Evolutionary conservation across 2,113 vertebrate genomes (phyloP), one percentile per base, ranked within the genome.

Genomic region (Solea solea): DNA sequence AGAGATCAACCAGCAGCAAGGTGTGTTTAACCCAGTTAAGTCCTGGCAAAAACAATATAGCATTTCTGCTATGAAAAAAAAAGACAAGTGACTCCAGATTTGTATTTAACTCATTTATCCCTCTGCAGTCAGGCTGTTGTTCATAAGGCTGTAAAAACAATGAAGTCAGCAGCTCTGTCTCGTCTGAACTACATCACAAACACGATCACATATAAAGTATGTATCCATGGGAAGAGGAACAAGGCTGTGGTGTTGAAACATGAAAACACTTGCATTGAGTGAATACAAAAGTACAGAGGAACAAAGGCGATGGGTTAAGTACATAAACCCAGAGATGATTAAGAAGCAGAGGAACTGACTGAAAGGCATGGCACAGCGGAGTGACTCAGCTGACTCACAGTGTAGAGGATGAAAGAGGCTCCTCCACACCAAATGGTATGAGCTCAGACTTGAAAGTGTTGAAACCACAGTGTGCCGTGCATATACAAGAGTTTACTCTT

Each of bases 351-450:
- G 72, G 72, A 77, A 70, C 45, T 34, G 72, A 67, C 50, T 76
- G 76, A 69, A 62, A 78, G 65, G 64, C 60, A 64, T 48, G 69
- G 67, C 67, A 69, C 59, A 65, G 53, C 52, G 59, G 64, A 65
- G 72, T 82, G 89, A 86, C 78, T 75, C 74, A 80, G 55, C 68
- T 67, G 86, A 88, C 81, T 87, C 85, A 83, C 45, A 9, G 2
- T 57, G 62, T 50, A 75, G 67, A 74, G 74, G 74, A 81, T 72
- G 67, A 86, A 51, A 83, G 53, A 74, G 63, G 75, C 82, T 85
- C 81, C 82, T 83, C 78, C 81, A 78, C 86, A 85, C 64, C 78
- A 88, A 86, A 83, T 83, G 84, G 69, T 74, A 72, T 25, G 12
- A 40, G 59, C 9, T 56, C 49, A 28, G 74, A 81, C 34, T 6